Percentiles rank a stretch among this genome's conserved stretches.
phyloP scores from a whole-genome alignment of 2,797 vertebrate species.

The Botia kubotai region DNA sequence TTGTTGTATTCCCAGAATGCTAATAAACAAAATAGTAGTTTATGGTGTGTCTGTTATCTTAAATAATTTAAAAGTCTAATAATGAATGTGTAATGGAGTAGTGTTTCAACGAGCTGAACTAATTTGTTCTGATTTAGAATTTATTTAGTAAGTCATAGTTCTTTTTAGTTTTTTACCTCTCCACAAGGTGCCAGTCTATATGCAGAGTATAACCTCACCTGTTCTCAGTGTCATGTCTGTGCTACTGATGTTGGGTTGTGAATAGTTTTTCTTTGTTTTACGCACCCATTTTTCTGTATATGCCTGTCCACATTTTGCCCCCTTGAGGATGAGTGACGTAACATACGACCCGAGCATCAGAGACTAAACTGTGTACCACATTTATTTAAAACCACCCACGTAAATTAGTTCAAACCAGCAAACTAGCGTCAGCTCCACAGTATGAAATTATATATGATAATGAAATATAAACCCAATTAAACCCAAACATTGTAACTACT shows the following conservation, averaged over 20 bases:
- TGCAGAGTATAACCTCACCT: conserved; percentile 11
- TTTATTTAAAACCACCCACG: background rate
- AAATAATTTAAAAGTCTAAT: no score
- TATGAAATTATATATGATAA: background rate
- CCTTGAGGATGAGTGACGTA: conserved; percentile 35
- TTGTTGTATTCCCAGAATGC: no score
- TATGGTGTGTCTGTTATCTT: no score
- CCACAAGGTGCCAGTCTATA: conserved; percentile 23
- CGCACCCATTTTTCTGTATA: background rate
- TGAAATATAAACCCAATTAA: background rate
- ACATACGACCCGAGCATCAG: background rate
- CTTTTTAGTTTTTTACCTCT: no score
- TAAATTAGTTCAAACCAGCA: no score
- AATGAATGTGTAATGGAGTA: no score
- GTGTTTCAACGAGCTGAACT: no score
- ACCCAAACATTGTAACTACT: no score
- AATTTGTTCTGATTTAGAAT: no score
- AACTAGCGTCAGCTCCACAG: background rate
- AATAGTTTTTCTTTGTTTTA: background rate
- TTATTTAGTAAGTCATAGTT: no score
- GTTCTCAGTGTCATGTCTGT: background rate
- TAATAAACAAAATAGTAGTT: no score
- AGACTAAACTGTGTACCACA: background rate
- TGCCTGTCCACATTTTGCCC: conserved; percentile 24
- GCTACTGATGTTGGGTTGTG: background rate